Evolutionary conservation across 2,797 vertebrate genomes (phyloP).

Genomic region (Podargus strigoides): DNA sequence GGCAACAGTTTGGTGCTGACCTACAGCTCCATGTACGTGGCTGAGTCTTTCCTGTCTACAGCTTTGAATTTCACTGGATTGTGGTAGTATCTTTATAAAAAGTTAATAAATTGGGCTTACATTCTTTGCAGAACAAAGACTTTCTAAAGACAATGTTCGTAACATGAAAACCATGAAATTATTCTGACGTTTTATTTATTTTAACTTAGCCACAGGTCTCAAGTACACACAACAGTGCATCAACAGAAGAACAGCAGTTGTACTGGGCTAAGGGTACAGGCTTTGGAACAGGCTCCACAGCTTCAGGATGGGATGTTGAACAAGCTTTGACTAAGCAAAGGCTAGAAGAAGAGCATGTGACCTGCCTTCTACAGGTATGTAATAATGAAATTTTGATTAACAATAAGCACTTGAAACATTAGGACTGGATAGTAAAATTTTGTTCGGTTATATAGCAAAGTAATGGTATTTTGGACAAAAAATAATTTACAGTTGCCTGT

Average conservation of each 20-base stretch:
- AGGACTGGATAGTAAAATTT: not conserved
- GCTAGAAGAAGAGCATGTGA: conserved; percentile 96
- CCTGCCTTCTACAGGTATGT: conserved; percentile 92
- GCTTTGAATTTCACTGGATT: not conserved
- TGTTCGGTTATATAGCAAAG: not conserved
- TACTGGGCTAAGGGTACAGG: conserved; percentile 99
- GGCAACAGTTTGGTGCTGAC: not conserved
- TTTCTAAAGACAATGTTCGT: not conserved
- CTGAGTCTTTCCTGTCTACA: not conserved
- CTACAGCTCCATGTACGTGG: not conserved
- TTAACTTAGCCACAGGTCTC: conserved; percentile 87
- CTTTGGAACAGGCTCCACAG: conserved; percentile 99
- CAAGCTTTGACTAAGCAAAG: conserved; percentile 97
- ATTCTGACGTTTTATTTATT: not conserved
- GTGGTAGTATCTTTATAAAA: not conserved
- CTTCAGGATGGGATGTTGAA: conserved; percentile 98
- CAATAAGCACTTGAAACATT: not conserved
- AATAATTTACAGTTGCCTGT: not conserved
- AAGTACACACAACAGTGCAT: conserved; percentile 84
- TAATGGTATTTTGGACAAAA: not conserved
- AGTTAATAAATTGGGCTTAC: not conserved
- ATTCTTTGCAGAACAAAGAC: not conserved
- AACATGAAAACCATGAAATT: not conserved
- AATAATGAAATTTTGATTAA: not conserved
- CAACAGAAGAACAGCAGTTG: conserved; percentile 94